phyloP scores from a whole-genome alignment of 2,113 vertebrate genomes.

The Nycticebus coucang region DNA sequence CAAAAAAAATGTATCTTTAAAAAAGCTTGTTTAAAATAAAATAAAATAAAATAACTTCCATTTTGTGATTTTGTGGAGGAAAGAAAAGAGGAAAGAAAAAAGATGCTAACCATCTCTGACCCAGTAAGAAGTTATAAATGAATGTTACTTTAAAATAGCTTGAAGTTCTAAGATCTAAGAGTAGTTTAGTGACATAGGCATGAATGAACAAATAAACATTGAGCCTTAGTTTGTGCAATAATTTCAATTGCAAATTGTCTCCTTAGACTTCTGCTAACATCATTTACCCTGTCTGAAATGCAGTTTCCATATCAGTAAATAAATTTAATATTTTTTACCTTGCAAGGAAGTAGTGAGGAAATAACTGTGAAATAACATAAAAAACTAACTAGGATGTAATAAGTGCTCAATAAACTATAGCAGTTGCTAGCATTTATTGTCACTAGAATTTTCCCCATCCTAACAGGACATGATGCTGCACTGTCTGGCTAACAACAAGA shows the following conservation, averaged over 20 bases:
- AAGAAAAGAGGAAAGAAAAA: background rate
- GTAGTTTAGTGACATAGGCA: background rate
- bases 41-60: too few relatives aligned
- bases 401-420: background rate
- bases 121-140: background rate
- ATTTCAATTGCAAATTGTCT: background rate
- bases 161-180: background rate
- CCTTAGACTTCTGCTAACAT: background rate
- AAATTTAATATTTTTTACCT: background rate
- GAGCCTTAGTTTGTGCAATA: background rate
- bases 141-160: slow-evolving; percentile 2
- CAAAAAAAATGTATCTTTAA: background rate
- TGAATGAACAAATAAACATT: background rate
- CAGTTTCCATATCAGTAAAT: background rate
- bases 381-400: background rate
- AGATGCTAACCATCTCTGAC: background rate
- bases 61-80: background rate
- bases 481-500: background rate
- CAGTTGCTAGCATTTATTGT: background rate
- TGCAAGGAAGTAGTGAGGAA: background rate
- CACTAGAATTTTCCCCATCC: background rate
- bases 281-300: background rate
- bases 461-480: background rate
- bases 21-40: background rate
- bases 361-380: background rate